phyloP scores from a whole-genome alignment of 2,797 vertebrate genomes.

The Mareca penelope region DNA sequence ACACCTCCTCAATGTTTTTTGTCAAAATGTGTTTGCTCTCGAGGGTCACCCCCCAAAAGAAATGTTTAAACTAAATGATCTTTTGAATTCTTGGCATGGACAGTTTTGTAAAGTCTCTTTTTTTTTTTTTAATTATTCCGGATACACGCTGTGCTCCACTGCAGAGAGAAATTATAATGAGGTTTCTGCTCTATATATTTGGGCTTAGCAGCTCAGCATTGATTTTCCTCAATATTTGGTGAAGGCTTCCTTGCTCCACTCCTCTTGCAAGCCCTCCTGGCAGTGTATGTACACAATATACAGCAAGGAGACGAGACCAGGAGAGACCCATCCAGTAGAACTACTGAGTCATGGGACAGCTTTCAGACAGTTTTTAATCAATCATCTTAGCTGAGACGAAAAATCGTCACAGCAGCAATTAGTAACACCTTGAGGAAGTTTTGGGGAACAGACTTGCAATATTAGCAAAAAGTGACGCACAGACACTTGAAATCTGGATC shows the following conservation, averaged over 20 bases:
- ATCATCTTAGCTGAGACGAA: background rate
- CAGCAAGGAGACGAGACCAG: background rate
- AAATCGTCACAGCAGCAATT: background rate
- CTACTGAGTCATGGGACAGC: background rate
- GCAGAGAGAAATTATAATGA: background rate
- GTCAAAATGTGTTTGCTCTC: background rate
- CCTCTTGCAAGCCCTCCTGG: accelerated
- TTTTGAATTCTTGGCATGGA: background rate
- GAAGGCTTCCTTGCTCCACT: background rate
- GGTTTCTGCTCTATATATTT: background rate
- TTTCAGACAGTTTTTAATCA: constrained; percentile 10
- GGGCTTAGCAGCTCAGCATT: background rate
- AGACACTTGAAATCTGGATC: constrained; percentile 10
- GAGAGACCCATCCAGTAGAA: background rate
- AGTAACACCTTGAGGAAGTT: background rate
- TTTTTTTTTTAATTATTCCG: background rate
- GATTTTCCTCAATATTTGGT: background rate
- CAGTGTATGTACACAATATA: background rate
- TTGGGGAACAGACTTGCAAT: background rate
- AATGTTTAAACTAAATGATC: background rate
- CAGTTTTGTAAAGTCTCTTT: background rate
- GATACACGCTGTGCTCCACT: background rate
- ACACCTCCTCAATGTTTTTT: background rate
- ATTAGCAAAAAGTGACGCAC: background rate
- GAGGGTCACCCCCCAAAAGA: background rate